Evolutionary conservation across 1,140 invertebrate species (phyloP).

Genomic region (Pseudomyrmex flavicornis): DNA sequence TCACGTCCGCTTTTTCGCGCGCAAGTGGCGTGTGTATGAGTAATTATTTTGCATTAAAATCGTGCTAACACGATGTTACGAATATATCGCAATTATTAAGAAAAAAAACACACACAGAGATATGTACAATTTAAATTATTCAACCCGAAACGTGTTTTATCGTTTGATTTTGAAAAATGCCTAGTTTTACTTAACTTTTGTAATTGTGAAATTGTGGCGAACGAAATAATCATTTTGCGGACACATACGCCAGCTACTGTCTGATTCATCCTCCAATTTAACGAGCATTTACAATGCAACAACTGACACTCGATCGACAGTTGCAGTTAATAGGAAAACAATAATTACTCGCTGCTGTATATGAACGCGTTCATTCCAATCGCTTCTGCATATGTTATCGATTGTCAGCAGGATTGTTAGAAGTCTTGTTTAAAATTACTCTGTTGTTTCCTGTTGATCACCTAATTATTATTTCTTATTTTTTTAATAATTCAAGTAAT

Average conservation of each 20-base stretch:
- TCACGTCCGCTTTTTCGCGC: too few relatives aligned
- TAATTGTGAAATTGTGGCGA: not conserved
- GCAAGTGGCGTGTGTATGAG: not conserved
- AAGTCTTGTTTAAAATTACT: not conserved
- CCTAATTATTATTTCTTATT: not conserved
- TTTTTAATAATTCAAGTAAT: not conserved
- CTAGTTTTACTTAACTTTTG: not conserved
- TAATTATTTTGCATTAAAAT: slow-evolving; percentile 14
- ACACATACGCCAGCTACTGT: slow-evolving; percentile 1
- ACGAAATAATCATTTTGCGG: not conserved
- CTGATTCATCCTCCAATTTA: slow-evolving; percentile 40
- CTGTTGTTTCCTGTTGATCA: not conserved
- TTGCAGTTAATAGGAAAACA: slow-evolving; percentile 76
- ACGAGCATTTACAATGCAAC: slow-evolving; percentile 52
- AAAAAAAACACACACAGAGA: not conserved
- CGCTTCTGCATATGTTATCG: slow-evolving; percentile 47
- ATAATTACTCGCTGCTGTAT: slow-evolving; percentile 62
- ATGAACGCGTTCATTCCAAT: slow-evolving; percentile 4
- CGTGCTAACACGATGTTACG: not conserved
- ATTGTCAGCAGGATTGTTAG: not conserved
- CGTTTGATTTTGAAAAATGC: not conserved
- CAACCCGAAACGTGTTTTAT: not conserved
- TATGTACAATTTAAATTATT: not conserved
- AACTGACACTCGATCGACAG: slow-evolving; percentile 77
- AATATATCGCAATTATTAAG: not conserved